A percentile compares a stretch with the other conserved stretches of the same genome.
Conservation (phyloP, 2,797 vertebrate genomes). For the Phrynocephalus guinanensis region DNA sequence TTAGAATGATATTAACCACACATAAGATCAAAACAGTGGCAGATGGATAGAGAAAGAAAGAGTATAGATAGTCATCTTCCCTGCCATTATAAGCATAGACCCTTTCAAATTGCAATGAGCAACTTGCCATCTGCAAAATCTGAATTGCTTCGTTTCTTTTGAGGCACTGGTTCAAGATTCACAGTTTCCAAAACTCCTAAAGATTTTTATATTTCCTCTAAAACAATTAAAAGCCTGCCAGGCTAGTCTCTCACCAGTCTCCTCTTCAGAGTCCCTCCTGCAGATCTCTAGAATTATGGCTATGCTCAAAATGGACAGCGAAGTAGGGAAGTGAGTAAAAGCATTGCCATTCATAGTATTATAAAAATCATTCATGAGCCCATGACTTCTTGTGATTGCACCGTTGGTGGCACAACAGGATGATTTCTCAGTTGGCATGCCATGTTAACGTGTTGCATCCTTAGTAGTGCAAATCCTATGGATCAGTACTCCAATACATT, state of each 20-base stretch:
- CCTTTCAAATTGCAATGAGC: constrained; percentile 70
- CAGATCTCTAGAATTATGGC: constrained; percentile 50
- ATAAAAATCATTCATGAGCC: not conserved
- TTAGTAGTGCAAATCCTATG: not conserved
- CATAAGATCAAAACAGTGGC: constrained; percentile 69
- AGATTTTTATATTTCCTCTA: constrained; percentile 53
- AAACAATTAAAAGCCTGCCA: constrained; percentile 34
- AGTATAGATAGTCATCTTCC: constrained; percentile 72
- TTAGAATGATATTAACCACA: constrained; percentile 68
- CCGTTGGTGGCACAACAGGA: not conserved
- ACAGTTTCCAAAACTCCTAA: constrained; percentile 60
- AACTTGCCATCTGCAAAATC: constrained; percentile 74
- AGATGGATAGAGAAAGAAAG: constrained; percentile 76
- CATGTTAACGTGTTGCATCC: not conserved
- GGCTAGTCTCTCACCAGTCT: not conserved
- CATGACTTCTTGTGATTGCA: constrained; percentile 17
- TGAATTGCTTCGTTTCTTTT: constrained; percentile 68
- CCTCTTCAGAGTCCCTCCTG: constrained; percentile 27
- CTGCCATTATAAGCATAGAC: constrained; percentile 67
- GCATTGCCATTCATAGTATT: not conserved
- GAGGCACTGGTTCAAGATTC: constrained; percentile 73
- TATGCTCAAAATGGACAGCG: constrained; percentile 29
- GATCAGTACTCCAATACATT: not conserved
- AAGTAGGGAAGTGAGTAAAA: constrained; percentile 52
- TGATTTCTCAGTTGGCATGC: constrained; percentile 32